Evolutionary conservation across 1,140 invertebrate species (phyloP), one percentile per base, ranked within the genome.

Genomic region (Centruroides sculpturatus): DNA sequence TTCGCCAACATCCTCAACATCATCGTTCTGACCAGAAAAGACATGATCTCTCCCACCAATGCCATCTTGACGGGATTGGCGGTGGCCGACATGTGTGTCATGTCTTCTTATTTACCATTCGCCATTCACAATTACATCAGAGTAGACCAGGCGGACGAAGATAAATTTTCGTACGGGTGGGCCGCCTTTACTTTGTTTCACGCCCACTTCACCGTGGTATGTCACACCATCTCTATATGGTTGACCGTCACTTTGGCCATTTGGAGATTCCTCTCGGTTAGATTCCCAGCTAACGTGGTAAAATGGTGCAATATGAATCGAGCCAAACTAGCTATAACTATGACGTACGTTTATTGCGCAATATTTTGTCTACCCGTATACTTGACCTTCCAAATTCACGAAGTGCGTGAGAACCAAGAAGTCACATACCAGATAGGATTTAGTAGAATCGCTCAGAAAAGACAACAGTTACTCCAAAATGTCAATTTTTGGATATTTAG

Each of bases 151-250:
- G 36, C 61, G 6, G 66, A 51, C 54, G 75, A 66, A 71, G 80
- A 82, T 52, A 79, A 74, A 11, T 82, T 77, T 64, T 85, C 82
- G 2, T 92, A 90, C 71, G 74, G 78, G 4, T 90, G 87, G 86
- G 80, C 87, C 0, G 78, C 84, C 8, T 92, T 59, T 46, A 69
- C 63, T 4, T 50, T 66, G 5, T 62, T 69, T 36, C 63, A 65
- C 56, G 85, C 85, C 6, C 82, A 89, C 66, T 93, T 92, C 71
- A 76, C 78, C 6, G 73, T 75, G 81, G 86, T 90, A 3, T 78
- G 87, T 68, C 92, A 97, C 72, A 94, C 91, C 0, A 87, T 94
- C 55, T 91, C 89, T 0, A 93, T 93, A 59, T 93, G 87, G 81
- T 72, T 96, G 58, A 93, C 91, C 0, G 84, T 95, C 0, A 88